A percentile compares a stretch with the other conserved stretches of the same genome.
These are phyloP conservation scores for Timema cristinae DNA, from an alignment of 2,888 invertebrate species.

Conservation along the genomic window DNA sequence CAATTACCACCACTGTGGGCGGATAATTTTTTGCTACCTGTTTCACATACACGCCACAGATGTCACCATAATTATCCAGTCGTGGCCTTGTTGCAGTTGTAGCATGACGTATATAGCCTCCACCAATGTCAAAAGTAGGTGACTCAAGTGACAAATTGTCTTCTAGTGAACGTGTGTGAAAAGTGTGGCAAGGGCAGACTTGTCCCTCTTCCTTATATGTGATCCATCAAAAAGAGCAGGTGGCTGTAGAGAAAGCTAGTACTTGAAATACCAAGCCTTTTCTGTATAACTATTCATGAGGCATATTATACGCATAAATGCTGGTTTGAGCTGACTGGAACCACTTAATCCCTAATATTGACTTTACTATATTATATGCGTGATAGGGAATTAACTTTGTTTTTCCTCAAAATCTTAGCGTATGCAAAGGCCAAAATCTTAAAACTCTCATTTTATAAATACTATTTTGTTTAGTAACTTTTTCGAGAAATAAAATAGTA, in stretches of 20 bases:
- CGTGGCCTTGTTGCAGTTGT: constrained; percentile 6
- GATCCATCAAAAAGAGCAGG: background rate
- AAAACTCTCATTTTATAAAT: background rate
- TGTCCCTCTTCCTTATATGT: constrained; percentile 3
- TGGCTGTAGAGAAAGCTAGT: constrained; percentile 7
- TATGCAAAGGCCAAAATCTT: background rate
- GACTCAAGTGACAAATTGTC: background rate
- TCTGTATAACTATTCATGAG: constrained; percentile 2
- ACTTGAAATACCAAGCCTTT: background rate
- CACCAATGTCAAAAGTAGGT: background rate
- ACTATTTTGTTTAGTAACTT: background rate
- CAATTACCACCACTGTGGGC: background rate
- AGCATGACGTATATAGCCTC: constrained; percentile 1
- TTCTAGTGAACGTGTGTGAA: background rate
- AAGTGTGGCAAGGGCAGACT: constrained; percentile 1
- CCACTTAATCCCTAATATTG: background rate
- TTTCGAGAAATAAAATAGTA: background rate
- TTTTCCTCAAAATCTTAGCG: background rate
- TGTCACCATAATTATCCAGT: background rate
- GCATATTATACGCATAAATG: background rate
- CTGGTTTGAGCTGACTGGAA: background rate
- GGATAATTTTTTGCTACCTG: background rate
- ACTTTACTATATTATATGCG: background rate
- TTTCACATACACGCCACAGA: constrained; percentile 9
- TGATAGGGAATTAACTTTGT: background rate